phyloP scores from a whole-genome alignment of 2,797 vertebrate genomes.

The Acomys russatus region DNA sequence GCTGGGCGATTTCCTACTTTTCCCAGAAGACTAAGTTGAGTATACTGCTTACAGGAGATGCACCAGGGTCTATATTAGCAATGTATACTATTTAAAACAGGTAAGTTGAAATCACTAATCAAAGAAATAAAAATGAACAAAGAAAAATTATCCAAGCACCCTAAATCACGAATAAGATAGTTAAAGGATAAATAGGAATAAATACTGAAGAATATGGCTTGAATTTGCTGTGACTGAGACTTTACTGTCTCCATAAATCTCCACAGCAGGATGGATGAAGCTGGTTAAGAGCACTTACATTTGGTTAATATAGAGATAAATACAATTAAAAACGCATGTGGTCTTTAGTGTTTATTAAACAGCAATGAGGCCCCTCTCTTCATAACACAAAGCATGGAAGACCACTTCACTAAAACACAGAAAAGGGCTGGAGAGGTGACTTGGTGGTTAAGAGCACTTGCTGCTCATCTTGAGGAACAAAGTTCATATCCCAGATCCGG shows the following conservation, averaged over 20 bases:
- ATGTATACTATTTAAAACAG: not conserved
- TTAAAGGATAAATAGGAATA: not conserved
- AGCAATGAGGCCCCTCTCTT: not conserved
- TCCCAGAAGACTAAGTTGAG: not conserved
- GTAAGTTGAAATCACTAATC: constrained; percentile 10
- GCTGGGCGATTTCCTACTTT: not conserved
- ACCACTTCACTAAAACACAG: not conserved
- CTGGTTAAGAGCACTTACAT: not conserved
- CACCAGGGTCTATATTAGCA: not conserved
- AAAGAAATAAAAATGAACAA: constrained; percentile 50
- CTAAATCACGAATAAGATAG: not conserved
- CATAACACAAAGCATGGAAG: not conserved
- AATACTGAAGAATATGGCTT: not conserved
- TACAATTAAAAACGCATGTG: not conserved
- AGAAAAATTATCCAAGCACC: not conserved
- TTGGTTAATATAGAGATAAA: not conserved
- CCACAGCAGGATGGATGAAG: not conserved
- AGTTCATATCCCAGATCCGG: not conserved
- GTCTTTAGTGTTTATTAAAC: not conserved
- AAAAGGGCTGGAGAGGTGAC: not conserved
- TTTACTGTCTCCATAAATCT: not conserved
- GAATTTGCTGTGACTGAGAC: not conserved
- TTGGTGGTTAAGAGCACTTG: not conserved
- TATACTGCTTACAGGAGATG: not conserved
- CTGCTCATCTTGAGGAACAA: not conserved